Evolutionary conservation across 2,797 vertebrate genomes (phyloP), one percentile per base, ranked within the genome.

Genomic region (Thunnus albacares): DNA sequence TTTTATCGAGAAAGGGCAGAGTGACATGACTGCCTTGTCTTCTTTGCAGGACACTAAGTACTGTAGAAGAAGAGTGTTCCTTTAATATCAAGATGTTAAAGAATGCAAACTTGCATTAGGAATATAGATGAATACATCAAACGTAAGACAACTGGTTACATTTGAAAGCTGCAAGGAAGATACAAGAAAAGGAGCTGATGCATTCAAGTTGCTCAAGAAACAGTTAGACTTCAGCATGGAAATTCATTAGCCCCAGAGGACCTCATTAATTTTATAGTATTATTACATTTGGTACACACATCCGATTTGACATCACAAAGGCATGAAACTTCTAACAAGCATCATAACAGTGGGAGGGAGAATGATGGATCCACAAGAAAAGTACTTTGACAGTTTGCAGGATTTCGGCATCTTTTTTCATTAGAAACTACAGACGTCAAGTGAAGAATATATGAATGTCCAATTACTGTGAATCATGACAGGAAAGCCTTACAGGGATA

Each of bases 261-360:
- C 38, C 66, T 76, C 51, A 80, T 64, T 90, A 71, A 84, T 87
- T 86, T 78, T 64, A 24, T 61, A 53, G 66, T 45, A 53, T 83
- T 81, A 81, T 81, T 70, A 77, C 81, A 86, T 77, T 80, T 62
- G 60, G 69, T 56, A 26, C 74, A 80, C 35, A 70, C 53, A 67
- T 76, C 9, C 65, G 41, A 83, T 83, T 79, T 58, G 51, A 71
- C 49, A 65, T 82, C 45, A 72, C 58, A 83, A 83, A 64, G 58
- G 33, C 58, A 64, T 61, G 70, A 28, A 60, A 74, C 17, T 38
- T 66, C 12, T 3, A 73, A 69, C 30, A 45, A 70, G 47, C 24
- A 24, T 53, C 2, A 76, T 75, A 52, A 59, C 3, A 52, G 20
- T 47, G 3, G 15, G 33, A 26, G 4, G 7, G 2, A 22, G 30